Evolutionary conservation across 2,888 invertebrate genomes (phyloP).

Genomic region (Fragum sueziense): DNA sequence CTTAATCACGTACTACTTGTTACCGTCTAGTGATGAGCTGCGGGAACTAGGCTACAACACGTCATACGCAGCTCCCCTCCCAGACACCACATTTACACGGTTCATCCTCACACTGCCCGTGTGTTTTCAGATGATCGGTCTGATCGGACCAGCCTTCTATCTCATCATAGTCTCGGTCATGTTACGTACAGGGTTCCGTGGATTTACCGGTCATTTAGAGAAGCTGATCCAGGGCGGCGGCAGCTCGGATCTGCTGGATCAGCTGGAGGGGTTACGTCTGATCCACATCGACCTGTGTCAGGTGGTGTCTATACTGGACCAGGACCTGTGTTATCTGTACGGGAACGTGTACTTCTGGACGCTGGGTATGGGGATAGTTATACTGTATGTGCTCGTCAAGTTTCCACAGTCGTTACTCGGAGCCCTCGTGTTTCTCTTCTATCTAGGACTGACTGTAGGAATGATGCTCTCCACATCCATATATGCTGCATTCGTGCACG

Average conservation of each 20-base stretch:
- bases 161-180: slow-evolving; percentile 1
- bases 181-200: slow-evolving; percentile 3
- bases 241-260: neutral
- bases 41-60: neutral
- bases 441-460: neutral
- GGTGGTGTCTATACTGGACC: neutral
- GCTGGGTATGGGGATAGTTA: neutral
- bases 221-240: neutral
- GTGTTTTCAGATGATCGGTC: neutral
- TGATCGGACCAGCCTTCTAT: neutral
- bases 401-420: neutral
- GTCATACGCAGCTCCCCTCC: neutral
- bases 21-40: neutral
- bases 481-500: neutral
- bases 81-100: neutral
- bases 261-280: neutral
- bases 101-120: neutral
- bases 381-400: neutral
- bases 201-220: neutral
- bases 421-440: neutral
- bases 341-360: slow-evolving; percentile 11
- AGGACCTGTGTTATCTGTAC: slow-evolving; percentile 3
- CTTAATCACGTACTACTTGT: neutral
- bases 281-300: neutral
- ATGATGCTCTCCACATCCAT: slow-evolving; percentile 1